Evolutionary conservation across 2,888 invertebrate species (phyloP).

Genomic region (Caenorhabditis sp.): DNA sequence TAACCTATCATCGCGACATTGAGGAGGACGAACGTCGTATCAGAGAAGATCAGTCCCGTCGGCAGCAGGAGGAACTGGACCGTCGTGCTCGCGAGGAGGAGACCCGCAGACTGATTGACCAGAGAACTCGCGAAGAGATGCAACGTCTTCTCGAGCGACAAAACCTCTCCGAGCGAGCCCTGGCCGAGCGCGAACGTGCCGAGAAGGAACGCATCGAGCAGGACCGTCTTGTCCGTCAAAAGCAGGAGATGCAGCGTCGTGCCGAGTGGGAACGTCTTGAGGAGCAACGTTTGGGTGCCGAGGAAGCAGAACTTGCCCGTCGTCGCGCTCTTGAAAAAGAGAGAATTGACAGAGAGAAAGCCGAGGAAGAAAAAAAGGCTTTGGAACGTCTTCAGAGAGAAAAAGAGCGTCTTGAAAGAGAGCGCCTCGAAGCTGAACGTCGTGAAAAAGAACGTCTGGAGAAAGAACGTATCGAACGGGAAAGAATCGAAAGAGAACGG

Average conservation of each 20-base stretch:
- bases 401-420: slow-evolving; percentile 69
- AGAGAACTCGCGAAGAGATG: slow-evolving; percentile 72
- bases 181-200: slow-evolving; percentile 69
- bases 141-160: slow-evolving; percentile 71
- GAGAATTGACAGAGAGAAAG: slow-evolving; percentile 68
- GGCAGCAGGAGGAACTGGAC: slow-evolving; percentile 57
- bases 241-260: slow-evolving; percentile 61
- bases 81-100: slow-evolving; percentile 72
- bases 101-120: slow-evolving; percentile 71
- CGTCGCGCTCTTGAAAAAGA: slow-evolving; percentile 64
- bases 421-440: slow-evolving; percentile 70
- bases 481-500: slow-evolving; percentile 67
- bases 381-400: slow-evolving; percentile 63
- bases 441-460: slow-evolving; percentile 69
- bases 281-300: slow-evolving; percentile 65
- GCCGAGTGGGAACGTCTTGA: slow-evolving; percentile 77
- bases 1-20: slow-evolving; percentile 67
- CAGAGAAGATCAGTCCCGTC: slow-evolving; percentile 69
- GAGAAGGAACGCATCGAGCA: slow-evolving; percentile 71
- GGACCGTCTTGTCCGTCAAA: slow-evolving; percentile 56
- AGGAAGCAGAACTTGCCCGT: slow-evolving; percentile 65
- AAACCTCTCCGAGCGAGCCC: slow-evolving; percentile 68
- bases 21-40: slow-evolving; percentile 78
- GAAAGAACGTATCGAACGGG: slow-evolving; percentile 66
- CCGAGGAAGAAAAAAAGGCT: slow-evolving; percentile 51